A percentile compares a stretch with the other conserved stretches of the same genome.
These are phyloP conservation scores for Magallana ariakensis DNA, from an alignment of 1,140 invertebrate species.

Conservation along the genomic window DNA sequence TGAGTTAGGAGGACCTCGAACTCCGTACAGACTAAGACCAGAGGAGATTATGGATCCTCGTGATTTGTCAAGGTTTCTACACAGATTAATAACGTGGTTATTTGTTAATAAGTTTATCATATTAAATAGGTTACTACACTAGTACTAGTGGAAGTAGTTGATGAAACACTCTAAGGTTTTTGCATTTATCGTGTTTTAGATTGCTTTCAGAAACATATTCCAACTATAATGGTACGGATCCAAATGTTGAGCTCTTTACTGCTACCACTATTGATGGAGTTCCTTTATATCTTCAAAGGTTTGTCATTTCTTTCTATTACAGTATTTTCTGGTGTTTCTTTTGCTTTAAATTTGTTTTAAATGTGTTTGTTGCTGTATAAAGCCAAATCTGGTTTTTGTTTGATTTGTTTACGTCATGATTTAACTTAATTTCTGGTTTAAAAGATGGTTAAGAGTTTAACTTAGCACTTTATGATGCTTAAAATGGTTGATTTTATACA, in stretches of 20 bases:
- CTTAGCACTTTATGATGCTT: neutral
- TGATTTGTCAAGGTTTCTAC: neutral
- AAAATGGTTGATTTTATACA: neutral
- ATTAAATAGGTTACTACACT: neutral
- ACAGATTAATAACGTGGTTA: neutral
- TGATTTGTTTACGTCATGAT: neutral
- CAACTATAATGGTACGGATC: neutral
- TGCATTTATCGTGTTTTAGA: neutral
- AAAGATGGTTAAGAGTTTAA: neutral
- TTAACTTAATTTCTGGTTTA: neutral
- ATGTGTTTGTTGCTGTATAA: neutral
- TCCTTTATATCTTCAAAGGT: constrained; percentile 3
- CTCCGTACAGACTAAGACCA: neutral
- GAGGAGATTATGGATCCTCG: neutral
- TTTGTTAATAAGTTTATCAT: neutral
- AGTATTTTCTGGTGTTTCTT: neutral
- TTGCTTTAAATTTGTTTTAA: neutral
- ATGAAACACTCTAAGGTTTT: neutral
- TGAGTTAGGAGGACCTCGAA: neutral
- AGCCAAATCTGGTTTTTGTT: neutral
- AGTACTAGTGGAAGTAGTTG: neutral
- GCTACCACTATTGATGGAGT: neutral
- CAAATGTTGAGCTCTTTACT: neutral
- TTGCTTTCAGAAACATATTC: neutral
- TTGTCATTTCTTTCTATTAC: neutral